Base-by-base conservation (phyloP, 1,140 invertebrate genomes). In the Dreissena rostriformis region DNA sequence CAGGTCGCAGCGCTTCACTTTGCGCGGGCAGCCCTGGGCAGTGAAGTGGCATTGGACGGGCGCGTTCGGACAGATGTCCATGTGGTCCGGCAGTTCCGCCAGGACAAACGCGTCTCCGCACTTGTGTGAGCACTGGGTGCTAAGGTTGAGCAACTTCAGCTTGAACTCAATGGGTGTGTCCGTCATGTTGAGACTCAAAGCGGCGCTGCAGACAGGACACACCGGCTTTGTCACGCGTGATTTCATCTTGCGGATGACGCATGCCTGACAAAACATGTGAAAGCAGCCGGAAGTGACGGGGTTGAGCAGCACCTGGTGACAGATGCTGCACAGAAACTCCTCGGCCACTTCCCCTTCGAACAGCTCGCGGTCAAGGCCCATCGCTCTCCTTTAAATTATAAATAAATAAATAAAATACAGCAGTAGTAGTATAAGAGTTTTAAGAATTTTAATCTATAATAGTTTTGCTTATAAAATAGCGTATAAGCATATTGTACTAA, bases 231-330 rank as follows among this genome's bases (percentile, higher is more conserved):
- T 76, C 5, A 78, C 74, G 19, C 51, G 65, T 55, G 74, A 77
- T 24, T 22, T 75, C 53, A 81, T 63, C 71, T 83, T 77, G 71
- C 61, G 49, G 14, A 73, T 78, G 8, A 77, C 82, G 73, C 90
- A 91, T 17, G 86, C 63, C 17, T 75, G 75, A 63, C 90, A 91
- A 83, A 90, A 89, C 24, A 87, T 75, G 65, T 91, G 90, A 22
- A 73, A 57, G 79, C 90, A 91, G 29, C 70, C 65, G 39, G 72
- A 79, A 15, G 83, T 70, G 0, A 88, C 87, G 19, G 90, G 90
- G 66, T 91, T 83, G 17, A 89, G 71, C n/a, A 91, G 85, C 1
- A 91, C 90, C 63, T 90, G 83, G 51, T 84, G 26, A 79, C 90
- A 91, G 12, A 89, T 51, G 24, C 68, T 72, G 52, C 90, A 91